Evolutionary conservation across 2,797 vertebrate genomes (phyloP), one percentile per base, ranked within the genome.

Genomic region (Danio tinwini): DNA sequence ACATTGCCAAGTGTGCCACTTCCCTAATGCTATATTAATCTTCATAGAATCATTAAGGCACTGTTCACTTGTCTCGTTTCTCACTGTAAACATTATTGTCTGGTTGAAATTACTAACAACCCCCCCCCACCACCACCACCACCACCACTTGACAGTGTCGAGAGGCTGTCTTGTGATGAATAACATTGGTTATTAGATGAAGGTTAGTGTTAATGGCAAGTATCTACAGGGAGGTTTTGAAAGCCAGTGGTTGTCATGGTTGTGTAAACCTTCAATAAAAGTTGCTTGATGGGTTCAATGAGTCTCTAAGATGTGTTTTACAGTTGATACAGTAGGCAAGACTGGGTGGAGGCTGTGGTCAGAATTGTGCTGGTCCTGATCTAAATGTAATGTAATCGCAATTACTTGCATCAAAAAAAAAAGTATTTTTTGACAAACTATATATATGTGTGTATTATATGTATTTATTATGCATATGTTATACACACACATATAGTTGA

Each of bases 241-340:
- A 50, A 55, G 55, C 19, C 13, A 17, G 29, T 67, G 78, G 42
- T 82, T 83, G 78, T 79, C 81, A 75, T 84, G 61, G 65, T 37
- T 75, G 39, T 19, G 45, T 55, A 61, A 14, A 44, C 3, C 6
- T 59, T 49, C 13, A 13, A 58, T 47, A n/a, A 49, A 9, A 45
- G n/a, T 44, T 58, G 17, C 17, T 14, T 44, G 21, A 53, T 17
- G 29, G 10, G 29, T 40, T 70, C 16, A 11, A 7, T 11, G 21
- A 53, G 29, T 40, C 29, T 70, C 16, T 40, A 11, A 49, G 37
- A 50, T 55, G 37, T 29, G 11, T 45, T 73, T 73, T 47, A 29
- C 5, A 11, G 5, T 4, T 42, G n/a, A n/a, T n/a, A n/a, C n/a
- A n/a, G 8, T 52, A 69, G 29, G 39, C 2, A 5, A 39, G 21